Percentiles rank a stretch among this genome's conserved stretches.
Evolutionary conservation across 2,113 vertebrate genomes (phyloP).

Genomic region (Catagonus wagneri): DNA sequence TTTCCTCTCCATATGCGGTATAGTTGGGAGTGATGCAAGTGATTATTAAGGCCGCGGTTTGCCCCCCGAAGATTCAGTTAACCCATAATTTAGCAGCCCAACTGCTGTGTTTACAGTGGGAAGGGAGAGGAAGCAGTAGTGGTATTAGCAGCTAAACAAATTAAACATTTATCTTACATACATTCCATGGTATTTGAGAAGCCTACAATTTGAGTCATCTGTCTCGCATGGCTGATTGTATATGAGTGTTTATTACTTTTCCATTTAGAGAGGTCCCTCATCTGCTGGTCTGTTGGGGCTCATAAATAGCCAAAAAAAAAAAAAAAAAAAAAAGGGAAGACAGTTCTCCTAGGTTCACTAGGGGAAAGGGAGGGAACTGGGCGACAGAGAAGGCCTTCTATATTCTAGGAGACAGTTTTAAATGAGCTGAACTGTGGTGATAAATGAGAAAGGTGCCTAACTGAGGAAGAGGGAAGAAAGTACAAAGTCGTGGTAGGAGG

Average conservation of each 20-base stretch:
- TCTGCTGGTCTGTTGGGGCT: conserved; percentile 8
- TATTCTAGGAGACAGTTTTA: background rate
- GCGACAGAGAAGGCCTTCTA: background rate
- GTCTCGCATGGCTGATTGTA: background rate
- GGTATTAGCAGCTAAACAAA: background rate
- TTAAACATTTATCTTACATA: background rate
- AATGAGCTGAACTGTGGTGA: background rate
- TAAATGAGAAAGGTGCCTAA: background rate
- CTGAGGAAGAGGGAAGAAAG: background rate
- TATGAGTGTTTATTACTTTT: conserved; percentile 18
- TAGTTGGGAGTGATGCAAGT: rapidly evolving
- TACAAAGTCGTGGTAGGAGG: background rate
- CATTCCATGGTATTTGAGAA: conserved; percentile 14
- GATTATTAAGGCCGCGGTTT: background rate
- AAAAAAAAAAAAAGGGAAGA: background rate
- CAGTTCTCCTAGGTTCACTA: background rate
- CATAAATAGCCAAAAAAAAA: background rate
- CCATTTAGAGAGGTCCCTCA: background rate
- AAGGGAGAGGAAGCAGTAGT: background rate
- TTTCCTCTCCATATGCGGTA: rapidly evolving
- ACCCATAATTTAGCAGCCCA: background rate
- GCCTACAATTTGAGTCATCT: conserved; percentile 14
- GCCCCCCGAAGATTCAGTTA: background rate
- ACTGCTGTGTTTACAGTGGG: background rate
- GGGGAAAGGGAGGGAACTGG: background rate